A percentile compares a stretch with the other conserved stretches of the same genome.
Conservation (phyloP, 2,888 invertebrate genomes). For the Polymixis flavicincta region DNA sequence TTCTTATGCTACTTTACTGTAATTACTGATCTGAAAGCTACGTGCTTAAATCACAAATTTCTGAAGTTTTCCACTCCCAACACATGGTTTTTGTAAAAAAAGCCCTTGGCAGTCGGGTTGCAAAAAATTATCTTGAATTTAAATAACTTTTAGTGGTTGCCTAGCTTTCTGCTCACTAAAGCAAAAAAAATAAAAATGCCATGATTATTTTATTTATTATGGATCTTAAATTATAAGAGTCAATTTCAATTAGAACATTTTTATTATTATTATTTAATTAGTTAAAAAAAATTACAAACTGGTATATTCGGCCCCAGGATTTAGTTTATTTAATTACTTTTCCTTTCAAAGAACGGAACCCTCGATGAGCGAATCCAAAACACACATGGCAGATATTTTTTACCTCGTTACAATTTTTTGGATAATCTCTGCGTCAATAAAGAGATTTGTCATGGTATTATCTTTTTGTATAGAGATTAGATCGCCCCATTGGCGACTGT, state of each 20-base stretch:
- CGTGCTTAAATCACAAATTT: background rate
- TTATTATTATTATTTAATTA: too few species aligned
- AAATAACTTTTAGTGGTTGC: too few species aligned
- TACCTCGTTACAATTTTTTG: conserved; percentile 57
- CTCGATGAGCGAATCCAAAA: too few species aligned
- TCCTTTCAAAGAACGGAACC: background rate
- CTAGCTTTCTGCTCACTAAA: too few species aligned
- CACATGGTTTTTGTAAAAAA: background rate
- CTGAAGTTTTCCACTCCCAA: background rate
- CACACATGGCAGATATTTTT: conserved; percentile 32
- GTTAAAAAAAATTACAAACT: too few species aligned
- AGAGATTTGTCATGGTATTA: conserved; percentile 44
- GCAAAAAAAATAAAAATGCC: too few species aligned
- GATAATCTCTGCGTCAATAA: conserved; percentile 51
- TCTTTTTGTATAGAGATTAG: conserved; percentile 42
- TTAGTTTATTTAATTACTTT: background rate
- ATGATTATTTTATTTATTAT: too few species aligned
- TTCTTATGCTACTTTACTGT: too few species aligned
- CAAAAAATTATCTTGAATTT: too few species aligned
- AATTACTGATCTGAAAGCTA: background rate
- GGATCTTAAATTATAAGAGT: too few species aligned
- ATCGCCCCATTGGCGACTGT: conserved; percentile 29
- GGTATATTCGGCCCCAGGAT: background rate
- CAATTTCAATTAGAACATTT: too few species aligned
- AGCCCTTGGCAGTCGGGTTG: too few species aligned